These are phyloP conservation scores for Gambelia wislizenii DNA, from an alignment of 2,797 vertebrate species.

Conservation along the genomic window DNA sequence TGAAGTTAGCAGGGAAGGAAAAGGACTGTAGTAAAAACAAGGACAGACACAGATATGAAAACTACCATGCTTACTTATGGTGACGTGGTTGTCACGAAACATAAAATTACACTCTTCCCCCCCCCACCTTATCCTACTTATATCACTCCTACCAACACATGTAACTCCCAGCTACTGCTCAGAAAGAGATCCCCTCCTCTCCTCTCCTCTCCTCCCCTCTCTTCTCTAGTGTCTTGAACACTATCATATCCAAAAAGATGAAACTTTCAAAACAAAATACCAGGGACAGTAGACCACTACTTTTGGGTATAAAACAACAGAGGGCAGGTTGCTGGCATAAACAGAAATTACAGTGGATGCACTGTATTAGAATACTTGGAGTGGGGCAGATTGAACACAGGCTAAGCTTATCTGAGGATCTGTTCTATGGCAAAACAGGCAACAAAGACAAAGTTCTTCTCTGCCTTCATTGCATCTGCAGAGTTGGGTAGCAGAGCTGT, in stretches of 20 bases:
- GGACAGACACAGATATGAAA: not conserved
- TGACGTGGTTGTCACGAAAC: not conserved
- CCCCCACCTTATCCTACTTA: not conserved
- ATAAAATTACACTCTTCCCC: not conserved
- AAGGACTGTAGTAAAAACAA: not conserved
- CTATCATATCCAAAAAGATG: not conserved
- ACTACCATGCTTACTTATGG: not conserved
- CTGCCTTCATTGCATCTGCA: no score
- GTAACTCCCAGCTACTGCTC: not conserved
- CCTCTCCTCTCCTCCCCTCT: not conserved
- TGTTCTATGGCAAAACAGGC: no score
- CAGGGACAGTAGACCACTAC: no score
- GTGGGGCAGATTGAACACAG: no score
- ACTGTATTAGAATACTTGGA: no score
- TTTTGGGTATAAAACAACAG: no score
- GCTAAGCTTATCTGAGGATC: no score
- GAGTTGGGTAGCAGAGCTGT: no score
- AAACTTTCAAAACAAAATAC: not conserved
- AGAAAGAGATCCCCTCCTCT: no score
- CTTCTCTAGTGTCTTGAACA: not conserved
- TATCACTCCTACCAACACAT: not conserved
- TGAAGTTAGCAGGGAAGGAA: not conserved
- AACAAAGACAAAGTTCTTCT: no score
- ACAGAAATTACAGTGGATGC: no score
- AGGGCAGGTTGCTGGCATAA: no score